Evolutionary conservation across 2,113 vertebrate genomes (phyloP).

Genomic region (Corvus moneduloides): DNA sequence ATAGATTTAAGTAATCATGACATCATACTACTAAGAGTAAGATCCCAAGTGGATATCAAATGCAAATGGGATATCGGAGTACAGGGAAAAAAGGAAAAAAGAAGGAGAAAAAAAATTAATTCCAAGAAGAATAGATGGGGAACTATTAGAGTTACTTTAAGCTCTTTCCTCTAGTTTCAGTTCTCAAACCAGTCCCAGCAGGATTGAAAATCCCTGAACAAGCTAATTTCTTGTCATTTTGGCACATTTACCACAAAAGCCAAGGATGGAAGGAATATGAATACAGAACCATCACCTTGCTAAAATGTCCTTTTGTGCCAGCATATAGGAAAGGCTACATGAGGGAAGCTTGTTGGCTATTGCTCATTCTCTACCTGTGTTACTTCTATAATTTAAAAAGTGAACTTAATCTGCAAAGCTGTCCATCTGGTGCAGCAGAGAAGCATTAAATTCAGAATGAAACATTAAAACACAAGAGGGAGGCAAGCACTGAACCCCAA

Average conservation of each 20-base stretch:
- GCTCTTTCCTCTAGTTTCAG: background rate
- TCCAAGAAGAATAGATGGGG: background rate
- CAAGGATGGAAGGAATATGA: background rate
- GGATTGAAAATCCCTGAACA: background rate
- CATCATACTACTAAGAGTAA: background rate
- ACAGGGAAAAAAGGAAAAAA: too few species aligned
- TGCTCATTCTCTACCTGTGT: background rate
- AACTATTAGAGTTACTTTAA: background rate
- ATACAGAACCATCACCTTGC: background rate
- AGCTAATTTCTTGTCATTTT: background rate
- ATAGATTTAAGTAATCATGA: background rate
- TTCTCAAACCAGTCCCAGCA: background rate
- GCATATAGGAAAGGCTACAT: background rate
- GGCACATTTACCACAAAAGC: background rate
- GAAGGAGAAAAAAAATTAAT: background rate
- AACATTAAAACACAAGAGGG: slow-evolving; percentile 12
- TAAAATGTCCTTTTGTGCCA: background rate
- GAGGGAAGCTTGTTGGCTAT: background rate
- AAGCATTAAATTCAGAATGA: background rate
- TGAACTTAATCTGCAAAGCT: background rate
- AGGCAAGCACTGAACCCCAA: background rate
- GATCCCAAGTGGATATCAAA: background rate
- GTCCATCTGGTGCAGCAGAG: background rate
- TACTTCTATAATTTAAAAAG: slow-evolving; percentile 22
- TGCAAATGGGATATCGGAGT: background rate